Evolutionary conservation across 2,797 vertebrate species (phyloP), one percentile per base, ranked within the genome.

Genomic region (Brachyrhaphis roseni): DNA sequence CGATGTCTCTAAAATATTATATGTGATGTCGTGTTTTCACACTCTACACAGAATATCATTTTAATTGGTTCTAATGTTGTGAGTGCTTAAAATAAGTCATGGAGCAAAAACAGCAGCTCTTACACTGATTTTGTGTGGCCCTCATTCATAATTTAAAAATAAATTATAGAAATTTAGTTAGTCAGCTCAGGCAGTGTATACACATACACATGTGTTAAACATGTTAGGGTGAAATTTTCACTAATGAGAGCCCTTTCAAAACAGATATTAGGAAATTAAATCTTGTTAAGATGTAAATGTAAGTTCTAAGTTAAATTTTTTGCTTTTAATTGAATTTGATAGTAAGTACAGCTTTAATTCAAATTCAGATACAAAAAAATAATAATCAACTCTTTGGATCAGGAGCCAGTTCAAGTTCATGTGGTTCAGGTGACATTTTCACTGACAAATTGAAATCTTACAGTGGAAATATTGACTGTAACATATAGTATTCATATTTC

Each of bases 1-100:
- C 70, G 31, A 39, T 15, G 26, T 31, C 72, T 78, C 45, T 86
- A 41, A 84, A 86, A 84, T 76, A 74, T 77, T 57, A 10, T 31
- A 20, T 36, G 36, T 74, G 15, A 84, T 84, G 66, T 73, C 23
- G 16, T 77, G 8, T 74, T 75, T 23, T 2, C 47, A 66, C 5
- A 36, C 15, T 64, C 10, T 64, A 36, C 76, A 36, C 10, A 72
- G 45, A 20, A 34, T 31, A 68, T 49, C 3, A 1, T 64, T 64
- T 64, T 64, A 36, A 34, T 18, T 36, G 15, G 31, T 15, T 18
- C 15, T 64, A 20, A 18, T 36, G 59, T 34, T 62, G 59, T 64
- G 59, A 16, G 28, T 31, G 28, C 6, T 59, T 62, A 62, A 31
- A 62, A 62, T 36, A 64, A 64, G 59, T 18, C 31, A 20, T 7